Evolutionary conservation across 2,888 invertebrate genomes (phyloP).

Genomic region (Mythimna impura): DNA sequence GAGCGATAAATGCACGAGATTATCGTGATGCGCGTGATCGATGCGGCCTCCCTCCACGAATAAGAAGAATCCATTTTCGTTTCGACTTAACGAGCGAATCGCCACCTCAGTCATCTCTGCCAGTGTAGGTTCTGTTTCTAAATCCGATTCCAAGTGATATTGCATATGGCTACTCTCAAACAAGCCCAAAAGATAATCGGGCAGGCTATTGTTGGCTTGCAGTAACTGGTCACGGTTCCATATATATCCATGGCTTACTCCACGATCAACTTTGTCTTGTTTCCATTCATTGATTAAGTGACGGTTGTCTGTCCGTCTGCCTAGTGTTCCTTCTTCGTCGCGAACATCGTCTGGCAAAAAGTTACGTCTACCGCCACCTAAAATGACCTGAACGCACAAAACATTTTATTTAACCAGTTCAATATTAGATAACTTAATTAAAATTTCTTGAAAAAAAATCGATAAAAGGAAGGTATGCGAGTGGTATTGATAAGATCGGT

Average conservation of each 20-base stretch:
- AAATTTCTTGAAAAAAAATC: too few relatives aligned
- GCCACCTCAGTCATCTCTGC: constrained; percentile 89
- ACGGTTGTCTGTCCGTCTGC: constrained; percentile 89
- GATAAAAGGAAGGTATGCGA: too few relatives aligned
- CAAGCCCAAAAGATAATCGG: constrained; percentile 91
- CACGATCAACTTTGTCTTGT: constrained; percentile 78
- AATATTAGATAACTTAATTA: too few relatives aligned
- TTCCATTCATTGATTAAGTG: constrained; percentile 93
- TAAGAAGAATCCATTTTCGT: constrained; percentile 93
- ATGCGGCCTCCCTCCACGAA: constrained; percentile 93
- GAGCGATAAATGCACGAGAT: constrained; percentile 89
- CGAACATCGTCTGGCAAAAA: constrained; percentile 88
- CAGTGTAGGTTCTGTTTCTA: constrained; percentile 91
- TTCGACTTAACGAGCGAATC: constrained; percentile 91
- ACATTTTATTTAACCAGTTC: not conserved
- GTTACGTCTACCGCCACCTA: constrained; percentile 93
- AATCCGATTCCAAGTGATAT: constrained; percentile 91
- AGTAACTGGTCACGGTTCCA: constrained; percentile 91
- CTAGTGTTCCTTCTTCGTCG: constrained; percentile 87
- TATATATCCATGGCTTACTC: constrained; percentile 85
- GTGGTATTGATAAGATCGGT: too few relatives aligned
- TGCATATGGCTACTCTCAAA: constrained; percentile 91
- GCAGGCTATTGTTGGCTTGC: constrained; percentile 78
- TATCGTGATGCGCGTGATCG: constrained; percentile 92
- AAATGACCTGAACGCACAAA: constrained; percentile 87